Base-by-base conservation (phyloP, 2,797 vertebrate genomes). In the Hephaestus fuliginosus region DNA sequence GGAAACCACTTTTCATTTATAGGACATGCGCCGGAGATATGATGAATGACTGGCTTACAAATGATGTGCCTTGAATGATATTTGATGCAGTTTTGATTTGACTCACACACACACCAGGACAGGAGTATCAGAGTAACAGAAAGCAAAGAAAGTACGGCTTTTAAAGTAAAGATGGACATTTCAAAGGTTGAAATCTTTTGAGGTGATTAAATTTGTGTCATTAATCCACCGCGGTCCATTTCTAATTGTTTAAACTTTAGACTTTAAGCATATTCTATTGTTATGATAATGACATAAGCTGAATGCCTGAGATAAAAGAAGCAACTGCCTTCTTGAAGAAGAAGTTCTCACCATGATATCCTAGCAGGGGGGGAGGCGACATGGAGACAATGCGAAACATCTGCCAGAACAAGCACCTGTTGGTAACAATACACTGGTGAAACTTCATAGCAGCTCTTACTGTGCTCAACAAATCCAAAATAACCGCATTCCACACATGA, bases 401-500 rank as follows among this genome's bases (percentile, higher is more conserved):
- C 41, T 75, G 75, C 65, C 78, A 82, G 84, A 77, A 75, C 64
- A 68, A 82, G 82, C 91, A 93, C 91, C 90, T 91, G 91, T 87
- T 91, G 63, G 81, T 86, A 92, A 94, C 91, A 91, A 92, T 81
- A 87, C 79, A 71, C 92, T 74, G 25, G 61, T 76, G 60, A 43
- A 78, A 57, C 64, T n/a, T 62, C 14, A 44, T 1, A 58, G 41
- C 60, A 51, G 66, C 41, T 66, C 78, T 76, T 76, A 28, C 61
- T 56, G 70, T 64, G 81, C 73, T 53, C 43, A 9, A 69, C 67
- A 70, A 76, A 88, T 71, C 82, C 67, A 70, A 90, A 92, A 85
- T 81, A 89, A 88, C 86, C 46, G 56, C 91, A 93, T 92, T 93
- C 92, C 90, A 74, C 28, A 61, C 71, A 88, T 87, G 86, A 70